phyloP scores from a whole-genome alignment of 2,113 vertebrate genomes.

The Ciconia boyciana region DNA sequence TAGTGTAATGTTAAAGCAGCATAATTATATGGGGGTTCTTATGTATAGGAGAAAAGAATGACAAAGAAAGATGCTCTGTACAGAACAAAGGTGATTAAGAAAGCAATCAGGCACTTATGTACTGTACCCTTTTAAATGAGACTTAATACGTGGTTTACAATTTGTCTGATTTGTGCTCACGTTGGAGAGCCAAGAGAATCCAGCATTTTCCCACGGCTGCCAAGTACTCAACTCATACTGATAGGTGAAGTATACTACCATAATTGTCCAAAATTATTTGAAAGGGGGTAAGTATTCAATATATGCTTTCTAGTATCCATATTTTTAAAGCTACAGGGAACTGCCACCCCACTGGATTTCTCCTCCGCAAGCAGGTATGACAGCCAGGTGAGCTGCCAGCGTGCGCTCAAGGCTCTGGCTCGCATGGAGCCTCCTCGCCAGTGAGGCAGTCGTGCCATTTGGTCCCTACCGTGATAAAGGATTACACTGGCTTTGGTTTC shows the following conservation, averaged over 20 bases:
- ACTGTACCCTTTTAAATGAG: background rate
- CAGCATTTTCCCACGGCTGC: background rate
- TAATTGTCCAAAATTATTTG: background rate
- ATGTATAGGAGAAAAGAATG: conserved; percentile 8
- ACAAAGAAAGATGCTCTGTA: conserved; percentile 27
- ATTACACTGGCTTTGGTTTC: background rate
- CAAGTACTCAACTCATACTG: background rate
- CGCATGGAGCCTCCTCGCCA: fast-evolving
- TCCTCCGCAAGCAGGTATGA: background rate
- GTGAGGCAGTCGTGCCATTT: fast-evolving
- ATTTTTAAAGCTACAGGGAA: background rate
- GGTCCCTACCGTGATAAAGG: background rate
- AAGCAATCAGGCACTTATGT: conserved; percentile 8
- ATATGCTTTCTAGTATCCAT: background rate
- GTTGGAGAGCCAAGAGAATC: background rate
- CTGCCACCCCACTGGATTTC: background rate
- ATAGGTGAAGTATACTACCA: background rate
- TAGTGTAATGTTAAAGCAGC: background rate
- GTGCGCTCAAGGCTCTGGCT: fast-evolving
- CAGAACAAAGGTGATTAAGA: conserved; percentile 46
- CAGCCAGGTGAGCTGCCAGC: background rate
- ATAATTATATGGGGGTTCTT: conserved; percentile 28
- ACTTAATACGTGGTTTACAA: background rate
- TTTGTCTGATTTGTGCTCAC: background rate
- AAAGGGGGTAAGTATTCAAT: background rate